These are phyloP conservation scores for Malurus splendens DNA, from an alignment of 2,797 vertebrate species.

Conservation along the genomic window DNA sequence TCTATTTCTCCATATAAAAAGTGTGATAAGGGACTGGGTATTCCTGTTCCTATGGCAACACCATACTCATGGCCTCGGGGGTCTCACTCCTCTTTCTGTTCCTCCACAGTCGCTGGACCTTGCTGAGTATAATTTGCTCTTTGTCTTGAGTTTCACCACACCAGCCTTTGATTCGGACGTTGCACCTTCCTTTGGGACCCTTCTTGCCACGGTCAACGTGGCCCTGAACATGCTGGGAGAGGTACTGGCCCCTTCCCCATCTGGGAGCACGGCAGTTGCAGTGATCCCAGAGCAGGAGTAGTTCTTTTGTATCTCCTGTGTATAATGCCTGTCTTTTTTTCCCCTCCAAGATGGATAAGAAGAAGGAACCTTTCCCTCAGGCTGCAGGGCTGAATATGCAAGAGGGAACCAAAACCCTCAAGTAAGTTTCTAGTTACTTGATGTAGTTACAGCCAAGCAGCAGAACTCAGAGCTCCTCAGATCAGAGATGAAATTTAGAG, in stretches of 20 bases:
- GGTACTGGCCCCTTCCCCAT: slow-evolving; percentile 65
- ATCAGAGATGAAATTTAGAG: background rate
- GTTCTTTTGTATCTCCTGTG: background rate
- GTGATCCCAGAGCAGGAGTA: background rate
- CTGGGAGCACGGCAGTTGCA: background rate
- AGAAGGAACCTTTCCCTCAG: slow-evolving; percentile 85
- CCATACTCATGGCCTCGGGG: background rate
- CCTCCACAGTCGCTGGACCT: slow-evolving; percentile 87
- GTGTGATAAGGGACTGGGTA: fast-evolving
- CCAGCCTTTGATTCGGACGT: slow-evolving; percentile 93
- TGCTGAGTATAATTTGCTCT: slow-evolving; percentile 89
- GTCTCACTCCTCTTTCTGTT: background rate
- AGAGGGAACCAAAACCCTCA: slow-evolving; percentile 88
- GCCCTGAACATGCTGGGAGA: slow-evolving; percentile 92
- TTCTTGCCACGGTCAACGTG: slow-evolving; percentile 94
- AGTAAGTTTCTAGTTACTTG: slow-evolving; percentile 72
- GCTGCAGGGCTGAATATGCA: slow-evolving; percentile 78
- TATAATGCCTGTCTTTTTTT: background rate
- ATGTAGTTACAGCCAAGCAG: background rate
- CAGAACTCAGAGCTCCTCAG: background rate
- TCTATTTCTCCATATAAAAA: background rate
- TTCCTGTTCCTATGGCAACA: background rate
- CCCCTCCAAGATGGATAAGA: slow-evolving; percentile 86
- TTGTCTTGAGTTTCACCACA: slow-evolving; percentile 92
- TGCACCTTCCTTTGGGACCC: slow-evolving; percentile 94